Base-by-base conservation (phyloP, 2,113 vertebrate species). In the Malurus cyaneus region DNA sequence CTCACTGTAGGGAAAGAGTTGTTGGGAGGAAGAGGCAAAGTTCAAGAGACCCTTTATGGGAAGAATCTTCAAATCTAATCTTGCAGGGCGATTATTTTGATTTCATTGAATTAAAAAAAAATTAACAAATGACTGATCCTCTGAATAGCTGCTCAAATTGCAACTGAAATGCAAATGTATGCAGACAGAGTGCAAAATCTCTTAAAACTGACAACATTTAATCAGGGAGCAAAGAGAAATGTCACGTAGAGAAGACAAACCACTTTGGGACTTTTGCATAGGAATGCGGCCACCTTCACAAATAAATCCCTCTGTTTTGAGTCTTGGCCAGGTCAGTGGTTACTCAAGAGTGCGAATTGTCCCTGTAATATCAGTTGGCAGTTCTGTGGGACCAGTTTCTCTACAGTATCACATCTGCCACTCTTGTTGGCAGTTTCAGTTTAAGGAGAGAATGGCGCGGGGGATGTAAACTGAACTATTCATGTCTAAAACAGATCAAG, bases 331-430 rank as follows among this genome's bases (percentile, higher is more conserved):
- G 34, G 16, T 52, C 53, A 67, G 32, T 18, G 26, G 41, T 60
- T 64, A 65, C 42, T 69, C 41, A 67, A 36, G 62, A 84, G 61
- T 8, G 25, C 1, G 2, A 87, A n/a, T 0, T 70, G 50, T 26
- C 18, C 57, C 26, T 41, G 12, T 20, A 59, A 8, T n/a, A 79
- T 9, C 52, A 64, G 44, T 16, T 0, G 0, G 18, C 41, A 50
- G 42, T 44, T 88, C 71, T 80, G 29, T 42, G 42, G 39, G 32
- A 42, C 10, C 29, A 8, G 20, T 52, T 64, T 54, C 24, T 47
- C 26, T 42, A 41, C 41, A 49, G 2, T 14, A 50, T 26, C 56
- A 57, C 14, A 59, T 57, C 50, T 65, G 12, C n/a, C 26, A 31
- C 21, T 69, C 24, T 24, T 32, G 18, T 23, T 72, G 41, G 53